Percentiles rank a stretch among this genome's conserved stretches.
Conservation (phyloP, 30 jellyfish, hydroid and myxozoan genomes). For the Aurelia aurita region DNA sequence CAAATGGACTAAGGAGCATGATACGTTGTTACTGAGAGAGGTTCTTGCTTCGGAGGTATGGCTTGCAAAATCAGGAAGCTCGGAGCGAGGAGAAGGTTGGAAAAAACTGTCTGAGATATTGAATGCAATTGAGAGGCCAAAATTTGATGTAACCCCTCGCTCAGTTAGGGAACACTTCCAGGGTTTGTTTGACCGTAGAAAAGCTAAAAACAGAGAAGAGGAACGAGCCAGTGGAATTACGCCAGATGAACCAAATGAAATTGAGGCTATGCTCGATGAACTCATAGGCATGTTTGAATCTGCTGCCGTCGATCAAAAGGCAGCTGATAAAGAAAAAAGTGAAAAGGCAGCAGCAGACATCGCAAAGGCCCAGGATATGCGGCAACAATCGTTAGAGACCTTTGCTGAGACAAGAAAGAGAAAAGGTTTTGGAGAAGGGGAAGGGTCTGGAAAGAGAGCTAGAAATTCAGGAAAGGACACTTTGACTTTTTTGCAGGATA, state of each 20-base stretch:
- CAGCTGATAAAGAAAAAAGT: no score
- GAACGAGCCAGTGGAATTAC: neutral
- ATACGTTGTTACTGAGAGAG: slow-evolving; percentile 3
- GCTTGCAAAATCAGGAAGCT: neutral
- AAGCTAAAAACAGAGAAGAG: slow-evolving; percentile 1
- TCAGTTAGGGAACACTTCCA: slow-evolving; percentile 42
- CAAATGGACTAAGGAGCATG: no score
- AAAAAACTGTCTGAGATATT: slow-evolving; percentile 22
- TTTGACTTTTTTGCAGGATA: neutral
- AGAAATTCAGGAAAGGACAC: neutral
- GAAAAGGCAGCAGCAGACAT: neutral
- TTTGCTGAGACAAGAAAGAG: no score
- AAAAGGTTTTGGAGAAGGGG: neutral
- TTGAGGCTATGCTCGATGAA: slow-evolving; percentile 12
- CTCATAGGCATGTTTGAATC: slow-evolving; percentile 6
- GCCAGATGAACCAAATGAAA: neutral
- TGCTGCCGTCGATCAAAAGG: neutral
- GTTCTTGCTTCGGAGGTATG: slow-evolving; percentile 15
- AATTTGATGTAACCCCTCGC: slow-evolving; percentile 29
- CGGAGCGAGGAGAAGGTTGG: slow-evolving; percentile 38
- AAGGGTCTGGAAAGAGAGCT: neutral
- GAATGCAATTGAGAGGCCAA: neutral
- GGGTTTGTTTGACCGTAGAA: slow-evolving; percentile 7
- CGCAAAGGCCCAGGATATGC: neutral
- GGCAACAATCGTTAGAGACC: neutral